Base-by-base conservation (phyloP, 2,797 vertebrate species). In the Phrynocephalus guinanensis region DNA sequence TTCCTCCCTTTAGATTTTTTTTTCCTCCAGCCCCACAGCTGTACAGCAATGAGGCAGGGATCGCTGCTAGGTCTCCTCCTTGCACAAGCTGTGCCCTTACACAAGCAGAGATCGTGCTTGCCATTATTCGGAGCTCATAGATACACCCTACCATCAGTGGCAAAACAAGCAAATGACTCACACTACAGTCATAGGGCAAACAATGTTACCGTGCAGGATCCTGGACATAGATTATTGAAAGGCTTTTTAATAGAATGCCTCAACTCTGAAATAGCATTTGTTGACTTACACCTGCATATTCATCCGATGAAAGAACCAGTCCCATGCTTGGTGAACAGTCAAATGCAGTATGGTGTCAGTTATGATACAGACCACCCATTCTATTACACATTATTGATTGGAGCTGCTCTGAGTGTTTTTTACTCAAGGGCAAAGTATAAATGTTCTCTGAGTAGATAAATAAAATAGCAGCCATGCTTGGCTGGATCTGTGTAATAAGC, bases 231-330 rank as follows among this genome's bases (percentile, higher is more conserved):
- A 88, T 87, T 6, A 60, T 26, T 73, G 48, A 11, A 83, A 26
- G 73, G 87, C 0, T 10, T 85, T 86, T 89, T 78, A 33, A 5
- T 10, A 60, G 70, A 67, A 68, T 24, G 30, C 22, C 9, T 15
- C 2, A 73, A 52, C 73, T 66, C 15, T 26, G 79, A 86, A 33
- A 48, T 77, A 82, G 71, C 44, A 16, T 30, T 44, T 6, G 24
- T 26, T 50, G 56, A 87, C 2, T 71, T 71, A 18, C 1, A 0
- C 77, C 38, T 87, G 15, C 67, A 83, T 60, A 22, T 70, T 70
- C 67, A 68, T 68, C 44, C 7, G 30, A 1, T 6, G 77, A 18
- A 84, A 71, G 1, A 78, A n/a, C 0, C 0, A 6, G 79, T n/a
- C 9, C 0, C 30, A 4, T 20, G 11, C n/a, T 24, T 33, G 30